Percentiles rank a stretch among this genome's conserved stretches.
phyloP scores from a whole-genome alignment of 2,888 invertebrate species.

The Philopedon plagiatum region DNA sequence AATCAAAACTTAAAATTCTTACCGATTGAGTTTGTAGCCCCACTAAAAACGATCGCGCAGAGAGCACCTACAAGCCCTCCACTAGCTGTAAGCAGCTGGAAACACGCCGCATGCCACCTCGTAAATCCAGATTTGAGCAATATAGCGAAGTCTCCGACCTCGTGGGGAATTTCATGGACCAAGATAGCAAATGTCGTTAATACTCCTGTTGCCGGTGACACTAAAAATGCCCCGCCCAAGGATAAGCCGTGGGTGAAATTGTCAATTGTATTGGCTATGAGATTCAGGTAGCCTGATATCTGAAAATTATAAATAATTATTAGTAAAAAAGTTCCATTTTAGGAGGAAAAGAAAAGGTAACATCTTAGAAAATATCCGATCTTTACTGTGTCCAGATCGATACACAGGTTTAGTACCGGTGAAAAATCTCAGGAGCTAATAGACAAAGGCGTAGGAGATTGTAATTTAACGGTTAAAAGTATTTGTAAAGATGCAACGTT shows the following conservation, averaged over 20 bases:
- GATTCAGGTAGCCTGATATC: conserved; percentile 93
- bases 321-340: background rate
- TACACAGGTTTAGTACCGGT: too few relatives aligned
- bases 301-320: conserved; percentile 62
- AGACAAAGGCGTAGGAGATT: too few relatives aligned
- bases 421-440: too few relatives aligned
- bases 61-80: conserved; percentile 92
- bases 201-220: conserved; percentile 90
- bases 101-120: conserved; percentile 94
- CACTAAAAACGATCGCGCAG: conserved; percentile 87
- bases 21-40: conserved; percentile 86
- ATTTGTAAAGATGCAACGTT: too few relatives aligned
- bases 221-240: conserved; percentile 96
- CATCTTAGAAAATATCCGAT: too few relatives aligned
- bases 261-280: conserved; percentile 96
- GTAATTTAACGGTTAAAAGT: too few relatives aligned
- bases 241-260: conserved; percentile 99
- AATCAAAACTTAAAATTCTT: conserved; percentile 52
- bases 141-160: conserved; percentile 99
- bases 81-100: conserved; percentile 91
- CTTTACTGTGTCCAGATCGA: too few relatives aligned
- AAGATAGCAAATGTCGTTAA: conserved; percentile 95
- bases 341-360: too few relatives aligned
- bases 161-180: conserved; percentile 98
- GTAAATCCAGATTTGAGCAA: conserved; percentile 92